Base-by-base conservation (phyloP, 2,797 vertebrate species). In the Sebastes wilsoni region DNA sequence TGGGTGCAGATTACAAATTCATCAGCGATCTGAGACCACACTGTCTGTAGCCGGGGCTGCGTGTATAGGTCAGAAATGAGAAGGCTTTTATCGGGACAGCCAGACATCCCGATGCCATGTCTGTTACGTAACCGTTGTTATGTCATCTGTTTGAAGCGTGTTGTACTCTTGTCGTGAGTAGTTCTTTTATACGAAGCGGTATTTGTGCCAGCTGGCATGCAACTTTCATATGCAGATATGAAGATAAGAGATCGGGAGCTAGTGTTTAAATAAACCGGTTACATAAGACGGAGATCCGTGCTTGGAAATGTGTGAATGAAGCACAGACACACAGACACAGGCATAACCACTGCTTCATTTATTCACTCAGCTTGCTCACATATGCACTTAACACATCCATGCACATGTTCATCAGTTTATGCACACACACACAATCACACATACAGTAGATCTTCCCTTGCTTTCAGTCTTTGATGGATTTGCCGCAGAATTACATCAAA, bases 81-180 rank as follows among this genome's bases (percentile, higher is more conserved):
- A 16, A 2, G 70, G 80, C 73, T 88, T 62, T 89, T 80, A 88
- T 85, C 42, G 23, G 83, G 61, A 81, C 69, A 75, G 77, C 82
- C 87, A 92, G 89, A 88, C 87, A 82, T 85, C 83, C 46, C 49
- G 4, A 79, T 72, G 81, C 73, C 83, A 69, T 55, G 70, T 87
- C 76, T 80, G 84, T 94, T 95, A 92, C 32, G 65, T 88, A 94
- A 95, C 72, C 77, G 54, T 69, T 80, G 90, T 94, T 94, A 95
- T 94, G 92, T 94, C 93, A 94, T 92, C 85, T 85, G 81, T 89
- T 86, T 83, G 81, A 84, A 80, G 84, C 76, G 30, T 73, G 85
- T 89, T 86, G 75, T 80, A 59, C 83, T 82, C 84, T 87, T 89
- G 89, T 81, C 66, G 71, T 79, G 83, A 87, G 88, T 80, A 71